phyloP scores from a whole-genome alignment of 2,888 invertebrate genomes.

The Sinotaia quadrata region DNA sequence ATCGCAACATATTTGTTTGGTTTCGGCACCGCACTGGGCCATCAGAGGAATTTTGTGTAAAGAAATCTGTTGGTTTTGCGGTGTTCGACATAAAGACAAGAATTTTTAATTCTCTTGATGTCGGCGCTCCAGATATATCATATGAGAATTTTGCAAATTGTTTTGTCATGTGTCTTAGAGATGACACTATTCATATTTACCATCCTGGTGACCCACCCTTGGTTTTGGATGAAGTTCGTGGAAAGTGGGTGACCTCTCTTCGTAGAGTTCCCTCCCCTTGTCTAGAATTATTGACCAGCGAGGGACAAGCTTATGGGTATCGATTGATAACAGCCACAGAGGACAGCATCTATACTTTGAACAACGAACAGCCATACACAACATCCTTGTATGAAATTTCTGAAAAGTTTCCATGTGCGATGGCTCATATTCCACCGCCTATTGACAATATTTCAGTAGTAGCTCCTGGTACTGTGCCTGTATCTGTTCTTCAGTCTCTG shows the following conservation, averaged over 20 bases:
- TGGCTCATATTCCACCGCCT: constrained; percentile 65
- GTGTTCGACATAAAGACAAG: constrained; percentile 66
- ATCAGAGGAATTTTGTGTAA: constrained; percentile 68
- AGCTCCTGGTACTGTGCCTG: constrained; percentile 53
- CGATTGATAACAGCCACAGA: constrained; percentile 58
- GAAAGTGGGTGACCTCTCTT: constrained; percentile 64
- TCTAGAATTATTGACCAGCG: constrained; percentile 12
- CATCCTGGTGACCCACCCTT: constrained; percentile 66
- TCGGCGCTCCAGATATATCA: constrained; percentile 62
- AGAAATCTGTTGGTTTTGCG: constrained; percentile 67
- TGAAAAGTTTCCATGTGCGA: constrained; percentile 53
- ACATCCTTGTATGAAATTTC: constrained; percentile 63
- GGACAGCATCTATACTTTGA: constrained; percentile 60
- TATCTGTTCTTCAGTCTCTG: constrained; percentile 46
- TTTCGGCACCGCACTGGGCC: constrained; percentile 67
- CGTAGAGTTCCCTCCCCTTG: constrained; percentile 53
- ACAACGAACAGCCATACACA: constrained; percentile 66
- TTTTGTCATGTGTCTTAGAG: constrained; percentile 62
- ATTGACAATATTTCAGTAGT: constrained; percentile 67
- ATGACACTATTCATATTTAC: constrained; percentile 64
- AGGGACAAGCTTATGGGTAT: constrained; percentile 53
- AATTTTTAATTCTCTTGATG: constrained; percentile 62
- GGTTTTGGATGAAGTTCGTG: constrained; percentile 63
- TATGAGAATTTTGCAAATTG: constrained; percentile 65
- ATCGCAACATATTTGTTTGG: constrained; percentile 66